phyloP scores from a whole-genome alignment of 2,888 invertebrate species.

The Gnatocerus cornutus region DNA sequence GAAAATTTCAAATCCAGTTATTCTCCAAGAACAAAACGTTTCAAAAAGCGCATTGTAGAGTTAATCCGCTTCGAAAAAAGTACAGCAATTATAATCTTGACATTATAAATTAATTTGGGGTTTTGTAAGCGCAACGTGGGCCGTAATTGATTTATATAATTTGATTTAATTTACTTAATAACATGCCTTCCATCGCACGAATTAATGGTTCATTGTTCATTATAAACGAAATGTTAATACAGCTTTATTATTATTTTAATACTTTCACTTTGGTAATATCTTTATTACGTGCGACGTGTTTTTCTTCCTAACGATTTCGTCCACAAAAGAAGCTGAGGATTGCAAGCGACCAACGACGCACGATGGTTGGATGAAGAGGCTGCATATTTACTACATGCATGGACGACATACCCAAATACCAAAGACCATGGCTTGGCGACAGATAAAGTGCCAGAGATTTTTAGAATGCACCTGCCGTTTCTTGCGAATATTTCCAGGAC shows the following conservation, averaged over 20 bases:
- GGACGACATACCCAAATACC: constrained; percentile 19
- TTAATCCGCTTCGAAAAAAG: constrained; percentile 17
- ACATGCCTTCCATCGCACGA: constrained; percentile 37
- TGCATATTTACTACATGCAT: constrained; percentile 4
- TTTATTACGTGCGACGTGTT: constrained; percentile 13
- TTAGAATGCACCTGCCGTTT: constrained; percentile 38
- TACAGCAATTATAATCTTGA: constrained; percentile 37
- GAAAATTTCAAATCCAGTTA: constrained; percentile 12
- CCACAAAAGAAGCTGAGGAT: constrained; percentile 34
- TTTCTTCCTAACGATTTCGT: constrained; percentile 20
- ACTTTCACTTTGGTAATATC: constrained; percentile 43
- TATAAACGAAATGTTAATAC: constrained; percentile 40
- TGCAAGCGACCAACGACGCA: constrained; percentile 18
- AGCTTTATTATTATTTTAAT: constrained; percentile 41
- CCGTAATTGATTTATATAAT: constrained; percentile 51
- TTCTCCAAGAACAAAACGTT: neutral
- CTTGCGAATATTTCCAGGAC: constrained; percentile 24
- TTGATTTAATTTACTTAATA: constrained; percentile 51
- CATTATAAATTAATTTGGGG: constrained; percentile 42
- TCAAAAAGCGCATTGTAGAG: constrained; percentile 8
- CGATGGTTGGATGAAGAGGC: neutral
- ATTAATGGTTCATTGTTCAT: constrained; percentile 50
- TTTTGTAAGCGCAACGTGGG: constrained; percentile 42
- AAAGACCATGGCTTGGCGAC: constrained; percentile 17
- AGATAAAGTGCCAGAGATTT: constrained; percentile 40